Conservation (phyloP, 2,113 vertebrate species). For the Rhinolophus ferrumequinum region DNA sequence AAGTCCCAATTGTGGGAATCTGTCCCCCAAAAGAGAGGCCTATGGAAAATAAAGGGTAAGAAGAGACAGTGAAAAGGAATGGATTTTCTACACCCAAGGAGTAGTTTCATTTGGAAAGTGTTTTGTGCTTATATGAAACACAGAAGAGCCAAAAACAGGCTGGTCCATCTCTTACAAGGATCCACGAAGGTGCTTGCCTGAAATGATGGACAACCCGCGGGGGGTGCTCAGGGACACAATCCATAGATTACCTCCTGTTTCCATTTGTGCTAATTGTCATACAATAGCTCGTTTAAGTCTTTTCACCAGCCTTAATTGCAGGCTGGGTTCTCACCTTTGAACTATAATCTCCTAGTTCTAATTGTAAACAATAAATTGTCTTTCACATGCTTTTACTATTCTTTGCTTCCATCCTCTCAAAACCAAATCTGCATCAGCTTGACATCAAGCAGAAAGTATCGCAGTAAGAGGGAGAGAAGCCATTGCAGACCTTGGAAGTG, state of each 20-base stretch:
- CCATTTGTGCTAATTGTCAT: slow-evolving; percentile 73
- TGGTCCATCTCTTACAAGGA: neutral
- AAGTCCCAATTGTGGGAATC: neutral
- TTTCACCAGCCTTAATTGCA: slow-evolving; percentile 63
- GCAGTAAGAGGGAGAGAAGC: neutral
- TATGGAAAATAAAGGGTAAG: neutral
- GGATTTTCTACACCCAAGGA: neutral
- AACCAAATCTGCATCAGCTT: neutral
- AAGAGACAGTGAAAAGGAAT: slow-evolving; percentile 21
- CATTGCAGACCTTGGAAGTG: neutral
- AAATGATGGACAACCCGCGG: slow-evolving; percentile 54
- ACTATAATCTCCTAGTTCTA: slow-evolving; percentile 71
- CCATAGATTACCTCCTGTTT: slow-evolving; percentile 71
- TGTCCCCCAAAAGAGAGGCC: neutral
- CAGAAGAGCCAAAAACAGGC: neutral
- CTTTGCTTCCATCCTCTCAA: slow-evolving; percentile 64
- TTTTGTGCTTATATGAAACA: slow-evolving; percentile 63
- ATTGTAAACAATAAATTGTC: slow-evolving; percentile 73
- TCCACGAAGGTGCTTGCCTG: neutral
- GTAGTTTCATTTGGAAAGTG: slow-evolving; percentile 17
- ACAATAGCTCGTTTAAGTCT: slow-evolving; percentile 70
- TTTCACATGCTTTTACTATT: slow-evolving; percentile 65
- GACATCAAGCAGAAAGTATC: neutral
- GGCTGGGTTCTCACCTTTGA: slow-evolving; percentile 78
- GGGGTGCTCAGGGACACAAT: neutral